These are phyloP conservation scores for Scrobipalpa costella DNA, from an alignment of 2,888 invertebrate species.

Conservation along the genomic window DNA sequence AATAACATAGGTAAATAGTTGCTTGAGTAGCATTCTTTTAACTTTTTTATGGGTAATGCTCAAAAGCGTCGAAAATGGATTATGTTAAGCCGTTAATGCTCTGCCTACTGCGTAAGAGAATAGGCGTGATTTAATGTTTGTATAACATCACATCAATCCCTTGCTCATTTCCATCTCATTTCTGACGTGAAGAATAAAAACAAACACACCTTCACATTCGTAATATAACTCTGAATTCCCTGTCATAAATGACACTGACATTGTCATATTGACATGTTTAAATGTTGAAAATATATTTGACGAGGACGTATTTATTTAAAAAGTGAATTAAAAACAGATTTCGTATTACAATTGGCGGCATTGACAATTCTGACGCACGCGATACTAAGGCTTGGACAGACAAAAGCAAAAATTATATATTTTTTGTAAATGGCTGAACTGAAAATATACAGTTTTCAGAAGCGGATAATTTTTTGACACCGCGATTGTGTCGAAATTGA, in stretches of 20 bases:
- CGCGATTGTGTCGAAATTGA: neutral
- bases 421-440: too few species aligned
- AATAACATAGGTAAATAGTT: neutral
- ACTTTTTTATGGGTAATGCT: neutral
- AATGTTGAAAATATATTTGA: neutral
- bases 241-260: conserved; percentile 8
- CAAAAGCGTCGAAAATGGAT: too few species aligned
- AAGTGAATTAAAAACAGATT: neutral
- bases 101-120: too few species aligned
- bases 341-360: neutral
- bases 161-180: too few species aligned
- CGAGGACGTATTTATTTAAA: neutral
- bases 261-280: neutral
- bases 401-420: neutral
- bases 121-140: too few species aligned
- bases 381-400: neutral
- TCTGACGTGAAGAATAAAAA: too few species aligned
- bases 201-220: neutral
- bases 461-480: neutral
- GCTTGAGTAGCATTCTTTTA: neutral
- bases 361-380: neutral
- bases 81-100: too few species aligned
- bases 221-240: neutral
- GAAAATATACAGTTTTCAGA: neutral
- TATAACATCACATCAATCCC: too few species aligned